Conservation (phyloP, 1,140 invertebrate species). For the Hylaeus volcanicus region DNA sequence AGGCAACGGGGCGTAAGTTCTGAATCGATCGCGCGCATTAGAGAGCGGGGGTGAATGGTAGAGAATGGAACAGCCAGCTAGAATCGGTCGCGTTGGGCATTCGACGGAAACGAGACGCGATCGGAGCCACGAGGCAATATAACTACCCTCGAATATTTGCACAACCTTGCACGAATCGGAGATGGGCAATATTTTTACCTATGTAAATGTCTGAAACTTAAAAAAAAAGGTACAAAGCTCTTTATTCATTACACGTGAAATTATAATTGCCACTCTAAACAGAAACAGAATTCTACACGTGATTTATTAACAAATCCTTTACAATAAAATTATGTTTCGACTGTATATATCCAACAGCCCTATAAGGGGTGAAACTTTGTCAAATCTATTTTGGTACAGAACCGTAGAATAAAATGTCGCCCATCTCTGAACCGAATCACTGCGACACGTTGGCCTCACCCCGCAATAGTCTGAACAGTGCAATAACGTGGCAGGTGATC, state of each 20-base stretch:
- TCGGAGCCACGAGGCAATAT: slow-evolving; percentile 11
- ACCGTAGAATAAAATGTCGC: too few species aligned
- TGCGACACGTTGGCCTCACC: background rate
- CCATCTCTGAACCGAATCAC: background rate
- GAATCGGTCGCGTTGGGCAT: background rate
- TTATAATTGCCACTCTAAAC: too few species aligned
- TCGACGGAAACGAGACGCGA: slow-evolving; percentile 6
- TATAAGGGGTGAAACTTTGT: too few species aligned
- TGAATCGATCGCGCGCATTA: background rate
- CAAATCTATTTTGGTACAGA: too few species aligned
- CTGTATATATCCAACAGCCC: too few species aligned
- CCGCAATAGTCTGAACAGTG: slow-evolving; percentile 47
- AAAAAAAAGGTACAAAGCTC: too few species aligned
- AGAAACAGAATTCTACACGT: too few species aligned
- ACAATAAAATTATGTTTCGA: too few species aligned
- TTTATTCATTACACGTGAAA: too few species aligned
- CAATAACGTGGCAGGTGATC: slow-evolving; percentile 41
- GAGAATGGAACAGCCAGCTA: slow-evolving; percentile 4
- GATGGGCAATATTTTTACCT: too few species aligned
- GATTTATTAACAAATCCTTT: too few species aligned
- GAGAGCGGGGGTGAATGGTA: background rate
- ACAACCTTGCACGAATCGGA: background rate
- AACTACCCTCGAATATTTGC: background rate
- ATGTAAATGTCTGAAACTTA: too few species aligned
- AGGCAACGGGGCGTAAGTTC: background rate